These are phyloP conservation scores for Morinoia aosen DNA, from an alignment of 2,888 invertebrate genomes.

Conservation along the genomic window DNA sequence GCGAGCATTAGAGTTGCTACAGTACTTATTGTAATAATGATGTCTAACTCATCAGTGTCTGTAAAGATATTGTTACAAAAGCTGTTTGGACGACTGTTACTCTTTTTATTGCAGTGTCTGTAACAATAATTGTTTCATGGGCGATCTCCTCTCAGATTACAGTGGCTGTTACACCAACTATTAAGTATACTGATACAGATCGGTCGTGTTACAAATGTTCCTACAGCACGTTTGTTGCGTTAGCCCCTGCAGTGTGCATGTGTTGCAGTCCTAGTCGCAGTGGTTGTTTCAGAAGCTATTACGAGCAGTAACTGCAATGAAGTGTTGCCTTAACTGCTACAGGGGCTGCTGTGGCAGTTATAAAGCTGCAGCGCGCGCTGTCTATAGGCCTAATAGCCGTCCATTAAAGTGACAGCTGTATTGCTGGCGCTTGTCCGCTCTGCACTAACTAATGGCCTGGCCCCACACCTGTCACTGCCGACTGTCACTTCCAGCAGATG, in stretches of 20 bases:
- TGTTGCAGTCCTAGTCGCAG: not conserved
- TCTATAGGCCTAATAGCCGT: conserved; percentile 12
- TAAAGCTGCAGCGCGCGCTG: not conserved
- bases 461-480: not conserved
- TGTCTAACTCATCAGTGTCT: not conserved
- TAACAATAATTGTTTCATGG: not conserved
- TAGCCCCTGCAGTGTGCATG: no score
- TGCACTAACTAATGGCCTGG: not conserved
- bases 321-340: not conserved
- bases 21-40: not conserved
- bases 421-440: not conserved
- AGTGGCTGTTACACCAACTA: not conserved
- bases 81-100: no score
- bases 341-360: not conserved
- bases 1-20: not conserved
- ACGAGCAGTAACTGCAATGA: not conserved
- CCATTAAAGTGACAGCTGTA: conserved; percentile 2
- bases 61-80: not conserved
- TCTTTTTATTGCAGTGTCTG: not conserved
- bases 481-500: not conserved
- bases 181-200: no score
- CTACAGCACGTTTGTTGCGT: no score
- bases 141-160: not conserved
- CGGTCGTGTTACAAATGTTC: no score
- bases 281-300: not conserved